Conservation (phyloP, 1,140 invertebrate species). For the Macrocentrus cingulum region DNA sequence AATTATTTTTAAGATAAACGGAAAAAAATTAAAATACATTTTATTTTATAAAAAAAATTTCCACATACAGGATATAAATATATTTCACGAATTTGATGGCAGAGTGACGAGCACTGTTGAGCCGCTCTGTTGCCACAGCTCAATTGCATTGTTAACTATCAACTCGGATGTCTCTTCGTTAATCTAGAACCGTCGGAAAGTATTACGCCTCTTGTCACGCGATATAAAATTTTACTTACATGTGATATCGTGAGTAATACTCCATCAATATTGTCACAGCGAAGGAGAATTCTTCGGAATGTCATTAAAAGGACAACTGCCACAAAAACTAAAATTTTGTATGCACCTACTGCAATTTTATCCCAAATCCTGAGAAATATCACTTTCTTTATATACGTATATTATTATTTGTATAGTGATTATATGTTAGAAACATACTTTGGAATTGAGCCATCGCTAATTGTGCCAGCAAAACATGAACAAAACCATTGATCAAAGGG, state of each 20-base stretch:
- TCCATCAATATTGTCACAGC: slow-evolving; percentile 62
- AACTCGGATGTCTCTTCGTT: slow-evolving; percentile 74
- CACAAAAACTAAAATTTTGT: slow-evolving; percentile 78
- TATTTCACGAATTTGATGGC: slow-evolving; percentile 26
- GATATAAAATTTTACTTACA: slow-evolving; percentile 31
- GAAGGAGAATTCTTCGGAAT: slow-evolving; percentile 66
- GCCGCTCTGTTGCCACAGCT: slow-evolving; percentile 71
- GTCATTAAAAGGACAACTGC: slow-evolving; percentile 73
- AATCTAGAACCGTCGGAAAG: slow-evolving; percentile 67
- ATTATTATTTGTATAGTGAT: background rate
- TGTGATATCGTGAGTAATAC: slow-evolving; percentile 70
- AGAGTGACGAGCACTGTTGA: slow-evolving; percentile 44
- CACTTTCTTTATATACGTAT: background rate
- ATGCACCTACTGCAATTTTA: slow-evolving; percentile 81
- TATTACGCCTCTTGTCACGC: too few relatives aligned
- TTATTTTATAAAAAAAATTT: too few relatives aligned
- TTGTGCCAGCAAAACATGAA: slow-evolving; percentile 76
- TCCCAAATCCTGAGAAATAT: slow-evolving; percentile 75
- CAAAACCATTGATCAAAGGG: slow-evolving; percentile 76
- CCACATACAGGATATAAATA: too few relatives aligned
- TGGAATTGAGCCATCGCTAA: slow-evolving; percentile 75
- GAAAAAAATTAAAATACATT: too few relatives aligned
- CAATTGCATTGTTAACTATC: slow-evolving; percentile 77
- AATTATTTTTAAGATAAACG: slow-evolving; percentile 57
- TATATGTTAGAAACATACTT: slow-evolving; percentile 61